phyloP scores from a whole-genome alignment of 1,140 invertebrate genomes.

The Lineus longissimus region DNA sequence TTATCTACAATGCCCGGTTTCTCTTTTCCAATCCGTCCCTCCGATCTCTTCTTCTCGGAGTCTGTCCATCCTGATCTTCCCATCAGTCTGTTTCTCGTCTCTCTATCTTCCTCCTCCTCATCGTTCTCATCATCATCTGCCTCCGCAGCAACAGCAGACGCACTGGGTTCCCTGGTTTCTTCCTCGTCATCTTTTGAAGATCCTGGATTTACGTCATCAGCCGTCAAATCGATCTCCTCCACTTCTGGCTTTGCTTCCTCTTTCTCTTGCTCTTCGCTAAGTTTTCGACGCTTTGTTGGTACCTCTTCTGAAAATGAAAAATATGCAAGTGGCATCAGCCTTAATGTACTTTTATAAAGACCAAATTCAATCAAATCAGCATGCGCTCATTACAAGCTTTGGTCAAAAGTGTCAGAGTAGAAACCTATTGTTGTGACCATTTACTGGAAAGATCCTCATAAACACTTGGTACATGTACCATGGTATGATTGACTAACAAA shows the following conservation, averaged over 20 bases:
- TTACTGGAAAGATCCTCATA: no score
- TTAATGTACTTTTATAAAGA: no score
- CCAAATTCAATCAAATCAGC: no score
- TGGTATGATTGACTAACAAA: no score
- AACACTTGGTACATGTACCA: no score
- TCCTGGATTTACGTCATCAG: conserved; percentile 13
- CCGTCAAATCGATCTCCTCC: conserved; percentile 1
- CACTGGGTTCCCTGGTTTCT: conserved; percentile 5
- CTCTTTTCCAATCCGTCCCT: conserved; percentile 11
- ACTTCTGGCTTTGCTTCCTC: conserved; percentile 9
- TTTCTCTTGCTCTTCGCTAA: conserved; percentile 24
- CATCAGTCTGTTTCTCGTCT: background rate
- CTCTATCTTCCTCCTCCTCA: background rate
- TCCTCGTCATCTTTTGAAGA: conserved; percentile 17
- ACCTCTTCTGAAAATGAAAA: conserved; percentile 23
- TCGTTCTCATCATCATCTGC: conserved; percentile 14
- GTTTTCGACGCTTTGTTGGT: conserved; percentile 32
- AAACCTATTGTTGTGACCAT: no score
- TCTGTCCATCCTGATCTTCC: background rate
- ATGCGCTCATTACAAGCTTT: no score
- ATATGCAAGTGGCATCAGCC: no score
- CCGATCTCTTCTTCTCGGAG: background rate
- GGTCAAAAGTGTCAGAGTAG: conserved; percentile 10
- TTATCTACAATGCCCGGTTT: conserved; percentile 32
- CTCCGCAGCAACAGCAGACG: background rate